phyloP scores from a whole-genome alignment of 2,888 invertebrate genomes.

The Ichneumoninae sp. region DNA sequence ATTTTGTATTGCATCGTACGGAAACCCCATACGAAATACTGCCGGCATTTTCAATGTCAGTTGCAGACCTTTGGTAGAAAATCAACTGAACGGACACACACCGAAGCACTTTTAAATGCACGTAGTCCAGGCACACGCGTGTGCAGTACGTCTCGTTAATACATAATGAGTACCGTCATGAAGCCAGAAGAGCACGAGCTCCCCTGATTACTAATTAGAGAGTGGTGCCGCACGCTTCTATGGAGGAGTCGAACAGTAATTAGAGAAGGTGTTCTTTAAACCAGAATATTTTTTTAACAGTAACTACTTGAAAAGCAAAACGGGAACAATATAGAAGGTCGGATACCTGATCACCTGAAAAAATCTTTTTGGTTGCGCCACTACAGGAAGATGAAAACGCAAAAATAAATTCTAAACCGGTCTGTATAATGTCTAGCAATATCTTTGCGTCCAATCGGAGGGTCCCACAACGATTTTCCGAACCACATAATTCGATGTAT shows the following conservation, averaged over 20 bases:
- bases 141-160: background rate
- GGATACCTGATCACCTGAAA: background rate
- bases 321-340: background rate
- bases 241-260: background rate
- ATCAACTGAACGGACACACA: background rate
- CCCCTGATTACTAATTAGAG: constrained; percentile 43
- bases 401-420: background rate
- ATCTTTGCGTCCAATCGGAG: no score
- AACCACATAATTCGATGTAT: background rate
- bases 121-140: background rate
- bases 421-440: no score
- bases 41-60: background rate
- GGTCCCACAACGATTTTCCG: background rate
- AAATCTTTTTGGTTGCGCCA: background rate
- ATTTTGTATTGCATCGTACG: background rate
- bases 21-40: background rate
- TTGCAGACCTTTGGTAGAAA: background rate
- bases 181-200: constrained; percentile 30
- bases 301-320: background rate
- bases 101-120: background rate
- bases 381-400: background rate
- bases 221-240: constrained; percentile 10
- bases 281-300: background rate
- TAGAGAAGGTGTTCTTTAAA: background rate
- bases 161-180: background rate